Base-by-base conservation (phyloP, 1,140 invertebrate genomes). In the Dendrolimus punctatus region DNA sequence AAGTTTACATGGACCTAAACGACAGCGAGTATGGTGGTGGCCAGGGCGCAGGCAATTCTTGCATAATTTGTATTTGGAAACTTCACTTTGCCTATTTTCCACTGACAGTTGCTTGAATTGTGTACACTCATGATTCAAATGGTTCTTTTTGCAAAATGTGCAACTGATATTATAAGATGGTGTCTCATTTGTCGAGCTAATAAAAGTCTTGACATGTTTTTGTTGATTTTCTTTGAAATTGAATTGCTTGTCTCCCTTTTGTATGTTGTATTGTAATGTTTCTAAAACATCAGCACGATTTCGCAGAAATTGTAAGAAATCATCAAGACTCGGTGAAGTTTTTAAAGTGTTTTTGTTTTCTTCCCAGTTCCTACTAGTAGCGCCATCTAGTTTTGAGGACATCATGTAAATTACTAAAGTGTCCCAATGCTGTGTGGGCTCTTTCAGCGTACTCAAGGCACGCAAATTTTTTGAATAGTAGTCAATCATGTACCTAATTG, bases 361-460 rank as follows among this genome's bases (percentile, higher is more conserved):
- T 57, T 60, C 62, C 65, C 59, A 57, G 46, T 55, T 52, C 73
- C 55, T 0, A 68, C 69, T 0, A 63, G 69, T 70, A 66, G 66
- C 49, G 69, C 64, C 2, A 75, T 68, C 46, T 57, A 82, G 6
- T 55, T 65, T 40, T 48, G 57, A 49, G 52, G 50, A 23, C 41
- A 62, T 48, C 1, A 58, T 54, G 42, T 42, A 51, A 51, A 71
- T 57, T 43, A 71, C 44, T 49, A 64, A 46, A 10, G 41, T 60
- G 40, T 66, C 64, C 64, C 64, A 66, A 8, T 55, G 41, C n/a
- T 60, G 40, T 5, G 58, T 61, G 3, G 55, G 51, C 36, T 41
- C 45, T 4, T 43, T 49, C 6, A 67, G 36, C 4, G 46, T 48
- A 38, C 52, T 37, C 46, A 67, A 48, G 0, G 65, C 51, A 7